Conservation (phyloP, 2,888 invertebrate species). For the Petrolisthes manimaculis region DNA sequence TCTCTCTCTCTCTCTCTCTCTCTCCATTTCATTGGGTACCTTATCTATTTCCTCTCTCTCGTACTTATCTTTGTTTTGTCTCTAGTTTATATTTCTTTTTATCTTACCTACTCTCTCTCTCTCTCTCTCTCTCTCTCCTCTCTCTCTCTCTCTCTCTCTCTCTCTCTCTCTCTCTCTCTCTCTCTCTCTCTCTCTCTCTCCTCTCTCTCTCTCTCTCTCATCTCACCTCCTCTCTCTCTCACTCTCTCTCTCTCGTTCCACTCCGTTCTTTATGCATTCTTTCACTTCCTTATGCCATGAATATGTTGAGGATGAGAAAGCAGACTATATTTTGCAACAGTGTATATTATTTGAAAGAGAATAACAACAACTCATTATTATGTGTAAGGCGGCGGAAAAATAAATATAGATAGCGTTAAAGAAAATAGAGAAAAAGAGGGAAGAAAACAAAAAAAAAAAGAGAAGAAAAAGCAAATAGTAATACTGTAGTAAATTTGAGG, state of each 20-base stretch:
- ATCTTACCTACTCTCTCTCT: not conserved
- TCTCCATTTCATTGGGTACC: not conserved
- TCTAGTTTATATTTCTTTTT: not conserved
- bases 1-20: not conserved
- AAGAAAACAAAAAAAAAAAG: not conserved
- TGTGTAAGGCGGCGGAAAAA: not conserved
- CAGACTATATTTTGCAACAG: not conserved
- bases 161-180: conserved; percentile 7
- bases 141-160: not conserved
- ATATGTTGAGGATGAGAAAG: not conserved
- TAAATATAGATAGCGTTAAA: not conserved
- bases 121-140: not conserved
- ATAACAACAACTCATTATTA: not conserved
- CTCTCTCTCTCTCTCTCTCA: not conserved
- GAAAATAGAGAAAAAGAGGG: not conserved
- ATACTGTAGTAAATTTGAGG: not conserved
- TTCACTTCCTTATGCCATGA: not conserved
- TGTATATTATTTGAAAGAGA: not conserved
- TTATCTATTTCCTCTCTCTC: not conserved
- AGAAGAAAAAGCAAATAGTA: not conserved
- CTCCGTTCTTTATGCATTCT: not conserved
- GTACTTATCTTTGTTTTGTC: not conserved
- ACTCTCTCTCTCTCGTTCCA: conserved; percentile 23
- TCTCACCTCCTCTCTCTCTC: conserved; percentile 30
- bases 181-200: conserved; percentile 22